Evolutionary conservation across 2,888 invertebrate genomes (phyloP).

Genomic region (Drosophila nigritarsus): DNA sequence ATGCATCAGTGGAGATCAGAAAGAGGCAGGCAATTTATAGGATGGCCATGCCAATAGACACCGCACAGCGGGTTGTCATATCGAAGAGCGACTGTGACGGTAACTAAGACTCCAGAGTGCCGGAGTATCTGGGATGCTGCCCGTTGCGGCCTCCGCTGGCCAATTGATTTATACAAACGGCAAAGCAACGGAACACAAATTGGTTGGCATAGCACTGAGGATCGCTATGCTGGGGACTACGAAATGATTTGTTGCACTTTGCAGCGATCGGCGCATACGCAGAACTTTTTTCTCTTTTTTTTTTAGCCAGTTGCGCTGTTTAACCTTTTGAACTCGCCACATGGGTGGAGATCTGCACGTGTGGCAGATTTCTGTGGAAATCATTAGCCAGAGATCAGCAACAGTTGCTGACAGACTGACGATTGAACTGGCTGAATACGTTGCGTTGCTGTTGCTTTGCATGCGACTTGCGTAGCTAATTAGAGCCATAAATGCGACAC

Average conservation of each 20-base stretch:
- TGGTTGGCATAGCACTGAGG: slow-evolving; percentile 61
- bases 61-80: slow-evolving; percentile 82
- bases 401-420: slow-evolving; percentile 24
- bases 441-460: slow-evolving; percentile 62
- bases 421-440: neutral
- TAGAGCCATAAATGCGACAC: slow-evolving; percentile 77
- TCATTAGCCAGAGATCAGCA: slow-evolving; percentile 63
- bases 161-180: slow-evolving; percentile 82
- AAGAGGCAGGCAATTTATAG: slow-evolving; percentile 72
- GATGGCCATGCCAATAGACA: slow-evolving; percentile 76
- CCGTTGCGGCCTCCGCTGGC: slow-evolving; percentile 37
- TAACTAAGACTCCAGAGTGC: slow-evolving; percentile 30
- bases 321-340: slow-evolving; percentile 80
- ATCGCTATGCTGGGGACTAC: slow-evolving; percentile 29
- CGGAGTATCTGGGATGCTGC: slow-evolving; percentile 12
- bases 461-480: slow-evolving; percentile 84
- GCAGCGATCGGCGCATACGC: slow-evolving; percentile 76
- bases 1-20: slow-evolving; percentile 70
- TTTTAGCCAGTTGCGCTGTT: slow-evolving; percentile 51
- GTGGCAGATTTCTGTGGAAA: slow-evolving; percentile 61
- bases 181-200: slow-evolving; percentile 81
- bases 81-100: slow-evolving; percentile 54
- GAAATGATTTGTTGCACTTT: slow-evolving; percentile 75
- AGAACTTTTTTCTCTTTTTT: slow-evolving; percentile 50
- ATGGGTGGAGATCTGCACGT: slow-evolving; percentile 55